Base-by-base conservation (phyloP, 1,140 invertebrate genomes). In the Lysiphlebus fabarum region DNA sequence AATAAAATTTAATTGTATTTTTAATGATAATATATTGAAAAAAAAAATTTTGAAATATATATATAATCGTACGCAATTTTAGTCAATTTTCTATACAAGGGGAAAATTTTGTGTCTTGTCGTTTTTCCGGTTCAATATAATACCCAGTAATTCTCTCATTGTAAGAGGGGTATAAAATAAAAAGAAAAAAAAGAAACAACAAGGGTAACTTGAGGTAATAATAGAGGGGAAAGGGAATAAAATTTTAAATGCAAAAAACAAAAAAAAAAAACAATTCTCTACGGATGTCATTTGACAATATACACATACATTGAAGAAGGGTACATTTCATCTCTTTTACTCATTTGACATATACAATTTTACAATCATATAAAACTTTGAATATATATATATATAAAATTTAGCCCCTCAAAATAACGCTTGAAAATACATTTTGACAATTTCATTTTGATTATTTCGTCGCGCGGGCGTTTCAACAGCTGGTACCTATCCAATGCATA, bases 381-480 rank as follows among this genome's bases (percentile, higher is more conserved):
- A n/a, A n/a, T n/a, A n/a, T 26, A 26, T 26, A 17, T 17, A 26
- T 26, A 26, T 26, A 26, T 26, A 26, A 26, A 26, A 26, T 72
- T 71, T 70, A 64, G 69, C 69, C 73, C 72, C 71, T 67, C 75
- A 73, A 77, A 77, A 75, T 75, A 77, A 77, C 72, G 68, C 71
- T 61, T 26, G 17, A 26, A 72, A 75, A 68, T 75, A 75, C 75
- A 65, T 77, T 77, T 77, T 77, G 75, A 77, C 75, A 76, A 77
- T 77, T 77, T 74, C 75, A 77, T 77, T 76, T 71, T 72, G 73
- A 77, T 77, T 77, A 76, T 76, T 74, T 73, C 67, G 62, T 70
- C 71, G 69, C 71, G 69, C 67, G 67, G 26, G 42, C 51, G 53
- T 53, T 53, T 17, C 65, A 64, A 62, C 73, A 73, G 72, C 73